These are phyloP conservation scores for Elegia similella DNA, from an alignment of 2,888 invertebrate genomes.

Conservation along the genomic window DNA sequence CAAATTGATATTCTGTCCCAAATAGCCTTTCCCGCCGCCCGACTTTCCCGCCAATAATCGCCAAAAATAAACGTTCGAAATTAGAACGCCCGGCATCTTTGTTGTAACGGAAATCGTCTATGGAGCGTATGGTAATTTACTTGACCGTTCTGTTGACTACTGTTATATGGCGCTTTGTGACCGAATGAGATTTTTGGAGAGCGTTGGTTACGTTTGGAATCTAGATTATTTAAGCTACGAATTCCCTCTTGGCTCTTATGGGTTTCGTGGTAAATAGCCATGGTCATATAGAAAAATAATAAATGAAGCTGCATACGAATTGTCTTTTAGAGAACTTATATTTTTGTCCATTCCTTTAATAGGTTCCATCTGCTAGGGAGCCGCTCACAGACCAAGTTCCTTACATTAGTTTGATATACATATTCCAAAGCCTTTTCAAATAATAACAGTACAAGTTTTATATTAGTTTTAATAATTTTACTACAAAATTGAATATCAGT, in stretches of 20 bases:
- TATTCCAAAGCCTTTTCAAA: too few species aligned
- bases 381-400: too few species aligned
- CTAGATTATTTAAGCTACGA: too few species aligned
- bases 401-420: too few species aligned
- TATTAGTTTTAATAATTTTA: neutral
- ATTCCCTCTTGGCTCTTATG: too few species aligned
- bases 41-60: constrained; percentile 46
- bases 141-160: constrained; percentile 1
- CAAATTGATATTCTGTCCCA: neutral
- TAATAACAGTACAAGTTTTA: neutral
- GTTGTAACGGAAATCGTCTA: constrained; percentile 15
- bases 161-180: constrained; percentile 12
- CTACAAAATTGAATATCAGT: neutral
- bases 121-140: constrained; percentile 14
- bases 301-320: too few species aligned
- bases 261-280: too few species aligned
- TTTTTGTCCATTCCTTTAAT: too few species aligned
- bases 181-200: neutral
- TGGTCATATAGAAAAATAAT: too few species aligned
- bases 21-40: constrained; percentile 27
- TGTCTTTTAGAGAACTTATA: too few species aligned
- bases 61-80: constrained; percentile 46
- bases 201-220: neutral
- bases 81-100: constrained; percentile 37
- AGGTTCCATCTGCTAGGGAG: too few species aligned